phyloP scores from a whole-genome alignment of 2,888 invertebrate genomes.

The Apantesis nais region DNA sequence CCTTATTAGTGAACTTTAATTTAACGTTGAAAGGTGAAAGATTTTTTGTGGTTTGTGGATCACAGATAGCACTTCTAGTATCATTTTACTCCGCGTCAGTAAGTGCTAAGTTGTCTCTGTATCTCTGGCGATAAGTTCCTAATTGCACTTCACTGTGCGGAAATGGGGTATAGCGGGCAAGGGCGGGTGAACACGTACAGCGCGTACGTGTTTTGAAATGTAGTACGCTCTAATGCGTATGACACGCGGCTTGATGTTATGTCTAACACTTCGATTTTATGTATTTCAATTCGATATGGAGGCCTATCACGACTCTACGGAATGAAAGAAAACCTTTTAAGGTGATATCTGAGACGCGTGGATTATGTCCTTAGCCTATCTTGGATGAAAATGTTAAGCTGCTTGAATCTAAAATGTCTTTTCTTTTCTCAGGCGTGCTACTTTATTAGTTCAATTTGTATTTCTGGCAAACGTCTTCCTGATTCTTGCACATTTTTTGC shows the following conservation, averaged over 20 bases:
- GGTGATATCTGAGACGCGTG: conserved; percentile 37
- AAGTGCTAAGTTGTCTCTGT: conserved; percentile 61
- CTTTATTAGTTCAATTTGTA: conserved; percentile 40
- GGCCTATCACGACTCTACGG: conserved; percentile 39
- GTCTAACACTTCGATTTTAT: conserved; percentile 56
- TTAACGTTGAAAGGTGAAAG: conserved; percentile 33
- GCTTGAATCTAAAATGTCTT: conserved; percentile 24
- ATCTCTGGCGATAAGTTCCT: conserved; percentile 74
- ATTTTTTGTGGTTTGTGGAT: conserved; percentile 37
- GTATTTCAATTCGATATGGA: conserved; percentile 55
- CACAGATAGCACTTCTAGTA: conserved; percentile 44
- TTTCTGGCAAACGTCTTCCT: conserved; percentile 18
- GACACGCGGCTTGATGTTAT: conserved; percentile 56
- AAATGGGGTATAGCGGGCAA: conserved; percentile 70
- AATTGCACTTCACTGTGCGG: conserved; percentile 75
- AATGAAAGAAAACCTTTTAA: conserved; percentile 45
- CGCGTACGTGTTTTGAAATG: conserved; percentile 72
- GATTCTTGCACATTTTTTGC: conserved; percentile 16
- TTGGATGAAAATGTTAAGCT: conserved; percentile 33
- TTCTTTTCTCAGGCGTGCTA: conserved; percentile 14
- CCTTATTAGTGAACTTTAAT: conserved; percentile 32
- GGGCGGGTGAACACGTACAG: conserved; percentile 63
- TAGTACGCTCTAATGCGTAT: conserved; percentile 61
- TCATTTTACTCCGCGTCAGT: conserved; percentile 46
- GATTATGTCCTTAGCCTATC: conserved; percentile 37